Evolutionary conservation across 2,888 invertebrate species (phyloP).

Genomic region (Spisula subtruncata): DNA sequence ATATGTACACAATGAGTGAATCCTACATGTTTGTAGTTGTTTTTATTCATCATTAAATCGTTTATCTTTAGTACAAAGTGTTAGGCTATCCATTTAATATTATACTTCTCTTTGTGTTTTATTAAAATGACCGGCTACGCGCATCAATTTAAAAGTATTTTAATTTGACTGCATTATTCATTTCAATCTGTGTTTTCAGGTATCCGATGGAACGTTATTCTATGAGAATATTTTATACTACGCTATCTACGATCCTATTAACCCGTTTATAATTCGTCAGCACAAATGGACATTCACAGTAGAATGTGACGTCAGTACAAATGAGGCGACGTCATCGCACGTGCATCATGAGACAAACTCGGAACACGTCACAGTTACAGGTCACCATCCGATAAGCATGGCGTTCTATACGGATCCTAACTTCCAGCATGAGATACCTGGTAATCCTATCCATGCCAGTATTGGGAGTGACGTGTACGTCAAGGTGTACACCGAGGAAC

Average conservation of each 20-base stretch:
- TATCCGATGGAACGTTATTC: not conserved
- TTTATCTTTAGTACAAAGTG: too few species aligned
- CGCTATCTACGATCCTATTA: constrained; percentile 17
- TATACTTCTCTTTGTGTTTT: too few species aligned
- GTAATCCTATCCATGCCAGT: not conserved
- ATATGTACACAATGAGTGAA: not conserved
- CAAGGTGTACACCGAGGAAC: constrained; percentile 31
- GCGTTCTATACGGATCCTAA: constrained; percentile 24
- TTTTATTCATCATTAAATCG: too few species aligned
- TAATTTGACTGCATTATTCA: too few species aligned
- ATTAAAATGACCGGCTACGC: too few species aligned
- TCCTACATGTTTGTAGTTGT: too few species aligned
- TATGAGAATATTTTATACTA: constrained; percentile 31
- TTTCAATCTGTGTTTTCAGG: not conserved
- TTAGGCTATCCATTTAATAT: too few species aligned
- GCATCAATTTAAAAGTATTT: too few species aligned
- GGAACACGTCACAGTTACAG: not conserved
- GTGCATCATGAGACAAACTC: constrained; percentile 33
- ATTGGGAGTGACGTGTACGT: constrained; percentile 30
- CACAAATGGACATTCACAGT: constrained; percentile 39
- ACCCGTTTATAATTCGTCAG: constrained; percentile 24
- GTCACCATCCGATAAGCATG: constrained; percentile 22
- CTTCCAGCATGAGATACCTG: constrained; percentile 9
- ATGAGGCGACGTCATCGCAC: constrained; percentile 25
- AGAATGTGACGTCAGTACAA: constrained; percentile 39